Percentiles rank a stretch among this genome's conserved stretches.
These are phyloP conservation scores for Ptilonorhynchus violaceus DNA, from an alignment of 2,113 vertebrate species.

Conservation along the genomic window DNA sequence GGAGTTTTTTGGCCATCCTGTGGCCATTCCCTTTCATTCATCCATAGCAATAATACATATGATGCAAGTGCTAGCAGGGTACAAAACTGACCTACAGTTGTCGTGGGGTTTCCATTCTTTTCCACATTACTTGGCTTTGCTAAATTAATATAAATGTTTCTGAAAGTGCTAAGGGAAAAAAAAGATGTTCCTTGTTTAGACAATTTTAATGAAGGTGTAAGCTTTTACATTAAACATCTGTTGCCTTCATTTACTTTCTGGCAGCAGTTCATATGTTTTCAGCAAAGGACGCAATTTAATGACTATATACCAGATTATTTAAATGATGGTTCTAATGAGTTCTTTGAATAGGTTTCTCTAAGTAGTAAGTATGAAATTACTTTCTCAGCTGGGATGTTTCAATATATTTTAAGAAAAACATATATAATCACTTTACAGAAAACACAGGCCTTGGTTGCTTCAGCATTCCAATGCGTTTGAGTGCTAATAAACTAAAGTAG, in stretches of 20 bases:
- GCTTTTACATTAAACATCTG: slow-evolving; percentile 68
- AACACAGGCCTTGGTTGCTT: neutral
- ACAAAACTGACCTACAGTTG: neutral
- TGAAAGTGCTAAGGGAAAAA: neutral
- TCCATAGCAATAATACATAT: neutral
- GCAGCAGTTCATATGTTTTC: slow-evolving; percentile 50
- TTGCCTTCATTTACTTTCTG: slow-evolving; percentile 71
- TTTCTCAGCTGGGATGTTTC: slow-evolving; percentile 62
- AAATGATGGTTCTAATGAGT: slow-evolving; percentile 75
- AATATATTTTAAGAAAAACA: slow-evolving; percentile 63
- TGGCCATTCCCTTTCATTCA: neutral
- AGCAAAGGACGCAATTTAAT: slow-evolving; percentile 67
- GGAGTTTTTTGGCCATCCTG: neutral
- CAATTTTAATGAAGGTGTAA: slow-evolving; percentile 59
- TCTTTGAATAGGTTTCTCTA: slow-evolving; percentile 69
- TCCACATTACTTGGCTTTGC: neutral
- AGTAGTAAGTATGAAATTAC: slow-evolving; percentile 70
- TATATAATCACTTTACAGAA: slow-evolving; percentile 6
- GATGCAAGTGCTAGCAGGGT: neutral
- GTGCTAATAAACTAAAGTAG: slow-evolving; percentile 38
- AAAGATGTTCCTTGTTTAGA: slow-evolving; percentile 58
- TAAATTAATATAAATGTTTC: slow-evolving; percentile 38
- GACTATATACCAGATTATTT: slow-evolving; percentile 71
- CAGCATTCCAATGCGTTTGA: slow-evolving; percentile 27
- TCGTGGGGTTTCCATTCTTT: neutral